Percentiles rank a stretch among this genome's conserved stretches.
Conservation (phyloP, 2,888 invertebrate species). For the Rhabditoides inermis region DNA sequence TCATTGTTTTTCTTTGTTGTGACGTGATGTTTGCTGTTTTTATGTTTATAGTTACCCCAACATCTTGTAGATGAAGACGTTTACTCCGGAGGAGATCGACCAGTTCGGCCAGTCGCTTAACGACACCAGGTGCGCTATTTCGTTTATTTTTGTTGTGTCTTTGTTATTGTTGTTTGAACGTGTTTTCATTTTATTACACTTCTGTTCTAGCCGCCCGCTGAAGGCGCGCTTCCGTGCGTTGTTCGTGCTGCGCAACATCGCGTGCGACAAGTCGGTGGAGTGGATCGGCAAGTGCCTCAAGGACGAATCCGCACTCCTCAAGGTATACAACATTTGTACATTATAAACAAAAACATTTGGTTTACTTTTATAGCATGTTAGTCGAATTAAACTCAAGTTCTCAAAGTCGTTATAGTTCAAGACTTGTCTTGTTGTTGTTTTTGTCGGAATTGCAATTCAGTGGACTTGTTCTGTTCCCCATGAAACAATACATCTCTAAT, state of each 20-base stretch:
- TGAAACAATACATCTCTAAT: no score
- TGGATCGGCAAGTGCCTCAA: slow-evolving; percentile 29
- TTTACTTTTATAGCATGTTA: no score
- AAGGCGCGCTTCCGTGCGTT: slow-evolving; percentile 71
- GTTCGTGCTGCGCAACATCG: slow-evolving; percentile 82
- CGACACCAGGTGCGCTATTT: slow-evolving; percentile 18
- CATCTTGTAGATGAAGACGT: slow-evolving; percentile 7
- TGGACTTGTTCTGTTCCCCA: no score
- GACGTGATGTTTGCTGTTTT: no score
- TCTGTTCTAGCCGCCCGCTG: slow-evolving; percentile 32
- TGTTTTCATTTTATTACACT: neutral
- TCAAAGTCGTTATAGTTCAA: no score
- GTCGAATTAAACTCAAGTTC: no score
- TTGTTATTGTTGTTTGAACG: slow-evolving; percentile 14
- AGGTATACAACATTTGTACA: no score
- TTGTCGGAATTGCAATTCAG: no score
- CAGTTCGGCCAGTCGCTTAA: slow-evolving; percentile 25
- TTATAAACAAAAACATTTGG: no score
- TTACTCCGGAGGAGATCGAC: slow-evolving; percentile 26
- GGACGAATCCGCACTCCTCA: slow-evolving; percentile 41
- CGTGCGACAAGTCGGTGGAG: slow-evolving; percentile 69
- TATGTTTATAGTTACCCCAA: no score
- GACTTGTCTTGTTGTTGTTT: no score
- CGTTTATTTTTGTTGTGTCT: neutral
- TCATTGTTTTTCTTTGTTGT: no score